phyloP scores from a whole-genome alignment of 2,888 invertebrate species.

The Drosophila affinis region DNA sequence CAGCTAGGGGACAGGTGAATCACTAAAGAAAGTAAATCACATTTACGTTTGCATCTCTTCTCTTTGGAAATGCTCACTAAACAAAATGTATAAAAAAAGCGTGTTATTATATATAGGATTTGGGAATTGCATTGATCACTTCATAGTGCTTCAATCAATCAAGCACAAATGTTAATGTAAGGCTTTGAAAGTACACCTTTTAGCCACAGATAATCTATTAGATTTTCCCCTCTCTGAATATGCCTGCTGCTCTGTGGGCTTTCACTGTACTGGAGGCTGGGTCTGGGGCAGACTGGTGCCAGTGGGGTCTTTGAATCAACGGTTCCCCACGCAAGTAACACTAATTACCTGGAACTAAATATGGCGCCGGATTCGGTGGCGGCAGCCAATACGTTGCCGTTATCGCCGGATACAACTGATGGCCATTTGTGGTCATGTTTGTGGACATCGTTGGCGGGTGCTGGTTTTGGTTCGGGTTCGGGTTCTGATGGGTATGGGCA shows the following conservation, averaged over 20 bases:
- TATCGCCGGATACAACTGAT: conserved; percentile 89
- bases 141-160: not conserved
- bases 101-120: too few relatives aligned
- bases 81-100: too few relatives aligned
- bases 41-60: too few relatives aligned
- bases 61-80: too few relatives aligned
- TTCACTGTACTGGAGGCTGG: conserved; percentile 23
- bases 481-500: conserved; percentile 29
- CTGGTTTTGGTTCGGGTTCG: conserved; percentile 12
- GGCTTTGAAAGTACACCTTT: not conserved
- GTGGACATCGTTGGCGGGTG: conserved; percentile 53
- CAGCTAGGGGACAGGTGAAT: not conserved
- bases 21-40: too few relatives aligned
- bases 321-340: conserved; percentile 58
- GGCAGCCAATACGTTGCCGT: conserved; percentile 94
- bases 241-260: too few relatives aligned
- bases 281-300: conserved; percentile 4
- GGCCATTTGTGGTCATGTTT: conserved; percentile 74
- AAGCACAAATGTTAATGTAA: not conserved
- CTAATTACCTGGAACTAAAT: conserved; percentile 92
- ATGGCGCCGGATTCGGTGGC: conserved; percentile 91
- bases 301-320: not conserved
- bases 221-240: not conserved
- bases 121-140: not conserved
- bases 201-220: not conserved